Evolutionary conservation across 2,113 vertebrate genomes (phyloP).

Genomic region (Equus quagga): DNA sequence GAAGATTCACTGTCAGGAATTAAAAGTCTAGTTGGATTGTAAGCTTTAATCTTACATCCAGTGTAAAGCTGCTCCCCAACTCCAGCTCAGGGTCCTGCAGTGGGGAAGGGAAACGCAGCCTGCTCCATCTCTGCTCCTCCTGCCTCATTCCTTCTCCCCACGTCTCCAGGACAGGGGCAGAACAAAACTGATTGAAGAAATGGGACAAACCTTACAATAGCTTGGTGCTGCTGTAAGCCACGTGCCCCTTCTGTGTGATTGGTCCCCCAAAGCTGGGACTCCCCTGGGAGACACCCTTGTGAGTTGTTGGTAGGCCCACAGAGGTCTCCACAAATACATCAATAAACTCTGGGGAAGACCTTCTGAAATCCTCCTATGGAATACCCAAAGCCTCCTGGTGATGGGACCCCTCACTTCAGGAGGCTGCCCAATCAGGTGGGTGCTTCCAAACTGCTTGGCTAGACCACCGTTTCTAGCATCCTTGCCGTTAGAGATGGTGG

Average conservation of each 20-base stretch:
- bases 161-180: background rate
- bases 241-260: background rate
- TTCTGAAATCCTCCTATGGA: too few species aligned
- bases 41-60: background rate
- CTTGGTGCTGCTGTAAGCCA: rapidly evolving
- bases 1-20: background rate
- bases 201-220: too few species aligned
- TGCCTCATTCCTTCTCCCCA: background rate
- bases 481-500: background rate
- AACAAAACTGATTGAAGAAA: background rate
- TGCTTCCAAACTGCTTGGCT: background rate
- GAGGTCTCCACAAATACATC: background rate
- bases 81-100: rapidly evolving
- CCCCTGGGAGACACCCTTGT: background rate
- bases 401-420: rapidly evolving
- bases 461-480: too few species aligned
- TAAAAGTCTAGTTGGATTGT: background rate
- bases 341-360: too few species aligned
- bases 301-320: too few species aligned
- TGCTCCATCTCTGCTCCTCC: background rate
- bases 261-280: background rate
- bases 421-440: background rate
- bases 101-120: background rate
- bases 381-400: too few species aligned
- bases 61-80: background rate